phyloP scores from a whole-genome alignment of 1,140 invertebrate genomes.

The Bombus pascuorum region DNA sequence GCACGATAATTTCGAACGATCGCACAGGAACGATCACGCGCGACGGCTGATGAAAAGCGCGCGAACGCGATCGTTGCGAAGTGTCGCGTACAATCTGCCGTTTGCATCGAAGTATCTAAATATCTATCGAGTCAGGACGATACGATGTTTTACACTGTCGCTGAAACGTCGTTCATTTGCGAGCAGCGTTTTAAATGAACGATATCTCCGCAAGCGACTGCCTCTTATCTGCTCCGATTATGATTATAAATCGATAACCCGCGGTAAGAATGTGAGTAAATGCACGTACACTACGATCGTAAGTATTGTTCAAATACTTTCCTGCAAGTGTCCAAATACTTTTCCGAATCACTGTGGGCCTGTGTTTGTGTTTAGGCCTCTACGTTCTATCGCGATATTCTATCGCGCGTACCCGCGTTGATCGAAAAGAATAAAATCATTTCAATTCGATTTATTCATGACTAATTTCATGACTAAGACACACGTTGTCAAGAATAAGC shows the following conservation, averaged over 20 bases:
- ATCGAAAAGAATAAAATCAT: too few relatives aligned
- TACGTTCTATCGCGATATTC: too few relatives aligned
- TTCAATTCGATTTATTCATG: too few relatives aligned
- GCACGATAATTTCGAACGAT: neutral
- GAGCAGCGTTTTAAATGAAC: conserved; percentile 11
- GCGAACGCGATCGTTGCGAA: neutral
- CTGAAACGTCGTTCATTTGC: neutral
- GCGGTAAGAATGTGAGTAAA: conserved; percentile 31
- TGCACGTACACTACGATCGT: conserved; percentile 15
- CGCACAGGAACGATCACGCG: neutral
- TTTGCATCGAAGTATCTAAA: conserved; percentile 5
- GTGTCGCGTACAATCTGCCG: neutral
- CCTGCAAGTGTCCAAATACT: too few relatives aligned
- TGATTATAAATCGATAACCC: conserved; percentile 63
- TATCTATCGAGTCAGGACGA: conserved; percentile 5
- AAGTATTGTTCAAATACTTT: too few relatives aligned
- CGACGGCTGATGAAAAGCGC: conserved; percentile 6
- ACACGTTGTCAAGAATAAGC: too few relatives aligned
- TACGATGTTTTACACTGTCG: neutral
- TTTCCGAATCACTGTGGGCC: too few relatives aligned
- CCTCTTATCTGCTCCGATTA: conserved; percentile 57
- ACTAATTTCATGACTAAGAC: too few relatives aligned
- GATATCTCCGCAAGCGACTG: conserved; percentile 1
- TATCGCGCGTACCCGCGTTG: too few relatives aligned
- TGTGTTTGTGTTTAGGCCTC: too few relatives aligned